phyloP scores from a whole-genome alignment of 2,113 vertebrate species.

The Paedocypris sp. region DNA sequence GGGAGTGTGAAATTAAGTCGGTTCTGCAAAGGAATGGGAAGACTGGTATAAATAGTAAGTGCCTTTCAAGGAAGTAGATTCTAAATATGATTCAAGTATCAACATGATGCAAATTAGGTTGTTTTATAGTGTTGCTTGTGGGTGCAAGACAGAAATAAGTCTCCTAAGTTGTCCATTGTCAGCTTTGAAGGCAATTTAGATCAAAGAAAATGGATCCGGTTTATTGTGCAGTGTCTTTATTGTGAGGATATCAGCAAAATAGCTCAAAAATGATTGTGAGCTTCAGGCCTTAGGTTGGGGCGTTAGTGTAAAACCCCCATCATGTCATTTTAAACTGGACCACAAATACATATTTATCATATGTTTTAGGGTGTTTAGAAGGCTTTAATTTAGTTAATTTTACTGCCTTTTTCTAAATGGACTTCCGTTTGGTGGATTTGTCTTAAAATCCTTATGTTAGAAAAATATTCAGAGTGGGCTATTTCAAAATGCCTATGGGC shows the following conservation, averaged over 20 bases:
- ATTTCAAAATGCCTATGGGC: neutral
- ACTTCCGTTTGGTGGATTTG: too few relatives aligned
- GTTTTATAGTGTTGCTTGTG: conserved; percentile 10
- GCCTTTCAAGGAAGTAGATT: neutral
- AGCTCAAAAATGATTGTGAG: too few relatives aligned
- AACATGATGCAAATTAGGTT: conserved; percentile 13
- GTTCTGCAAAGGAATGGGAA: neutral
- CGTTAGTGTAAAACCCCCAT: too few relatives aligned
- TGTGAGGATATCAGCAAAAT: too few relatives aligned
- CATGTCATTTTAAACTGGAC: too few relatives aligned
- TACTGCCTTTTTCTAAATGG: too few relatives aligned
- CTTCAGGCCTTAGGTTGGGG: too few relatives aligned
- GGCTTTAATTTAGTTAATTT: too few relatives aligned
- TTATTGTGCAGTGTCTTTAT: too few relatives aligned
- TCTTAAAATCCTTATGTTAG: too few relatives aligned
- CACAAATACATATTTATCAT: too few relatives aligned
- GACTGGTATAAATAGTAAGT: conserved; percentile 3
- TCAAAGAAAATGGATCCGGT: neutral
- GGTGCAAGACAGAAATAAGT: conserved; percentile 8
- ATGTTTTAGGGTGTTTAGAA: conserved; percentile 5
- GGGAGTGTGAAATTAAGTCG: neutral
- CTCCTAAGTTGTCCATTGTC: neutral
- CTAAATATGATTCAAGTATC: neutral
- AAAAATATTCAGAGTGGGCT: neutral
- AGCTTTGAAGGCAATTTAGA: too few relatives aligned